phyloP scores from a whole-genome alignment of 2,888 invertebrate genomes.

The Yponomeuta plumbellus region DNA sequence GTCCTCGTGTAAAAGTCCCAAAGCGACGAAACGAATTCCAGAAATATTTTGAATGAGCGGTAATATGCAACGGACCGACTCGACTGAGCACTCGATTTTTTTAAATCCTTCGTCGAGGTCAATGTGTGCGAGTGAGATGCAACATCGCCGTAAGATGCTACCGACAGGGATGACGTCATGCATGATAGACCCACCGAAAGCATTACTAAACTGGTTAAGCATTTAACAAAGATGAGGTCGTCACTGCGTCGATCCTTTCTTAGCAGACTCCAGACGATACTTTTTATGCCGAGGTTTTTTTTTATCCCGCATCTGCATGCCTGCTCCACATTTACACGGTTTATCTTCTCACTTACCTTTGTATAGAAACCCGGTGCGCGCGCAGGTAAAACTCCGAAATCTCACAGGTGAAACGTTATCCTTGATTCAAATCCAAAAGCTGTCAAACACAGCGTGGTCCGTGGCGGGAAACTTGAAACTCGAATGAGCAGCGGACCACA shows the following conservation, averaged over 20 bases:
- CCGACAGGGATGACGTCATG: conserved; percentile 49
- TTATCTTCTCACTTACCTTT: conserved; percentile 50
- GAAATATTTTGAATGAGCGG: conserved; percentile 21
- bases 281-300: conserved; percentile 30
- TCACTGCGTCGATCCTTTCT: conserved; percentile 10
- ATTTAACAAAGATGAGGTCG: conserved; percentile 30
- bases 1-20: conserved; percentile 23
- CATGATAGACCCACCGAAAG: conserved; percentile 38
- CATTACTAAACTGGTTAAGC: conserved; percentile 38
- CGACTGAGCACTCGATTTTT: conserved; percentile 22
- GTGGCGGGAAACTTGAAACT: conserved; percentile 37
- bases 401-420: conserved; percentile 70
- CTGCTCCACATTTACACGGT: conserved; percentile 11
- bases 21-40: conserved; percentile 24
- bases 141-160: conserved; percentile 38
- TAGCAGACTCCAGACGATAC: conserved; percentile 2
- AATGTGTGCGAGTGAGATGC: conserved; percentile 42
- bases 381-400: conserved; percentile 69
- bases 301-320: conserved; percentile 32
- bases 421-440: conserved; percentile 48
- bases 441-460: conserved; percentile 20
- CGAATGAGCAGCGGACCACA: conserved; percentile 48
- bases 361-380: conserved; percentile 65
- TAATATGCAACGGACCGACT: conserved; percentile 17
- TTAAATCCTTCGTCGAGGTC: conserved; percentile 25